These are phyloP conservation scores for Pangasianodon hypophthalmus DNA, from an alignment of 2,113 vertebrate species.

Conservation along the genomic window DNA sequence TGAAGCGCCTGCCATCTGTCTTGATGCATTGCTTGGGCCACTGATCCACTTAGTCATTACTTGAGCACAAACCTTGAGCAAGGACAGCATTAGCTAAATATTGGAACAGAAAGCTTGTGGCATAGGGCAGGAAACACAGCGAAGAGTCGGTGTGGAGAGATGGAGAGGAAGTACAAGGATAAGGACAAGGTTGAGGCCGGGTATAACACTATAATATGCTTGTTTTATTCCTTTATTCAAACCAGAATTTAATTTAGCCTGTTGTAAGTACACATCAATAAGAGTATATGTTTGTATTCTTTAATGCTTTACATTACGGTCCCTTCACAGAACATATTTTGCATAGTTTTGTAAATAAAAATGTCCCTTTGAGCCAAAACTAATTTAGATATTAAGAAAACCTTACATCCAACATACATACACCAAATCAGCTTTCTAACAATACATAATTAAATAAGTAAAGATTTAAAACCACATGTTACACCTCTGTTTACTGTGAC, in stretches of 20 bases:
- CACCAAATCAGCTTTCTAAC: neutral
- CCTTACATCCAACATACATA: neutral
- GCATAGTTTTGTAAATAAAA: neutral
- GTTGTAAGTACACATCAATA: neutral
- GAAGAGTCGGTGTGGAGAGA: neutral
- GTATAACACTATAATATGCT: neutral
- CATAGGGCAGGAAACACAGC: neutral
- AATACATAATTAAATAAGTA: neutral
- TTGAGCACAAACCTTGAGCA: conserved; percentile 35
- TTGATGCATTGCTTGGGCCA: conserved; percentile 23
- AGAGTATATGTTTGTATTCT: too few species aligned
- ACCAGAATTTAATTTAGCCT: neutral
- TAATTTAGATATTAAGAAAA: neutral
- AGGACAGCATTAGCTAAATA: conserved; percentile 10
- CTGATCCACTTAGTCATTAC: conserved; percentile 29
- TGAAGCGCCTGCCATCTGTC: conserved; percentile 26
- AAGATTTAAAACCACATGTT: neutral
- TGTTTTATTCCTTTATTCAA: neutral
- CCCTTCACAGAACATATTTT: neutral
- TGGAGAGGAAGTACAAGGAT: neutral
- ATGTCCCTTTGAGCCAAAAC: neutral
- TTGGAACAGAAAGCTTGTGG: conserved; percentile 23
- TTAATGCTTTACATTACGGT: neutral
- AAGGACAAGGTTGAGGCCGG: neutral
- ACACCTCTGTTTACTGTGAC: neutral